Base-by-base conservation (phyloP, 2,888 invertebrate genomes). In the Nebria brevicollis region DNA sequence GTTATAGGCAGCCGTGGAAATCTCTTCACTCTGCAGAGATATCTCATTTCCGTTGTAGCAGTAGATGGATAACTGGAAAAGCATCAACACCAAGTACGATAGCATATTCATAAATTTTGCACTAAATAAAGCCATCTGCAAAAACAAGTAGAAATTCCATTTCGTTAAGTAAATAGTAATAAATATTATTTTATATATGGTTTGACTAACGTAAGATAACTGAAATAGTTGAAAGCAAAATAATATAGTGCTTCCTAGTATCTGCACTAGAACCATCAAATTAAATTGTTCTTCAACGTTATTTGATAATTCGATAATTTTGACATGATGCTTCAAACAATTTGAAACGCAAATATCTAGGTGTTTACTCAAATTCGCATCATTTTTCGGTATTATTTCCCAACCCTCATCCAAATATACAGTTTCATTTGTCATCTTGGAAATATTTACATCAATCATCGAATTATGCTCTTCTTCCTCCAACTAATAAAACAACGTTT, bases 41-140 rank as follows among this genome's bases (percentile, higher is more conserved):
- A 85, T 77, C 77, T 85, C 84, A 72, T 85, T 85, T 26, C 85
- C 85, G 79, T 85, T 84, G 84, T 84, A 84, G 80, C 85, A 85
- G 79, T 84, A 84, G 42, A 84, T 82, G 25, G 83, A 78, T 41
- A 85, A 73, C 82, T 84, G 84, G 64, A 85, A 85, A 54, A 84
- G 34, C 82, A 85, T 83, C n/a, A 84, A 83, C 11, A 82, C 74
- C 25, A 83, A 81, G 74, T 84, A 85, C 15, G 83, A 82, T 7
- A 76, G 75, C 84, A 85, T 85, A 42, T 83, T 83, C 7, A 84
- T 54, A 66, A 84, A 84, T 7, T 76, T 43, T 26, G 83, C 83
- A 80, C 82, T 83, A 41, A 77, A 82, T 64, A 84, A 43, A n/a
- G 83, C 76, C 75, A 82, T 66, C 83, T 83, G 65, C 13, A 82